Conservation (phyloP, 2,797 vertebrate species). For the Rhodeus uyekii region DNA sequence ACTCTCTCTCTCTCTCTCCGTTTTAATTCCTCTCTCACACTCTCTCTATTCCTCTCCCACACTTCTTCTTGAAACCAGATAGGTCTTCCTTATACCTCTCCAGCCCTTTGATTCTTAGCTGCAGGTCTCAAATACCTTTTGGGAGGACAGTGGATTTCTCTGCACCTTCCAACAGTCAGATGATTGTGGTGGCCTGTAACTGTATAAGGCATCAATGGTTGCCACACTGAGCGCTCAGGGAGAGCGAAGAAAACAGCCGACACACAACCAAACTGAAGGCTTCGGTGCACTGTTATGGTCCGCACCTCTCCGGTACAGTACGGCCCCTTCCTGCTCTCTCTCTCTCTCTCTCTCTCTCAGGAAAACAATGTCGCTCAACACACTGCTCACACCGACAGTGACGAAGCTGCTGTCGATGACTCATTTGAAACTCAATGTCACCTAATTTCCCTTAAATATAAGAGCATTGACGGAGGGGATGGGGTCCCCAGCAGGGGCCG, state of each 20-base stretch:
- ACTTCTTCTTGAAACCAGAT: constrained; percentile 71
- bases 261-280: too few relatives aligned
- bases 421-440: constrained; percentile 75
- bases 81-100: constrained; percentile 73
- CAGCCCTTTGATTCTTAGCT: constrained; percentile 79
- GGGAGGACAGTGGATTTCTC: constrained; percentile 65
- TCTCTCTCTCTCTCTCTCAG: constrained; percentile 14
- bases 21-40: constrained; percentile 55
- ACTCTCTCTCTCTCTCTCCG: constrained; percentile 57
- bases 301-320: constrained; percentile 1
- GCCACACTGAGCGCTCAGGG: constrained; percentile 55
- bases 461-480: constrained; percentile 59
- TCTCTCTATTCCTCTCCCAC: constrained; percentile 61
- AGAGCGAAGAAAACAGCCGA: constrained; percentile 44
- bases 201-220: constrained; percentile 70
- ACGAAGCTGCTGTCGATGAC: constrained; percentile 62
- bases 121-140: constrained; percentile 78
- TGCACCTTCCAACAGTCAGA: constrained; percentile 76
- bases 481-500: constrained; percentile 62
- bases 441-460: constrained; percentile 66
- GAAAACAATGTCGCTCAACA: constrained; percentile 44
- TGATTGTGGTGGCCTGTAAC: constrained; percentile 77
- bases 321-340: neutral
- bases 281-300: too few relatives aligned
- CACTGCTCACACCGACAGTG: constrained; percentile 57